Evolutionary conservation across 1,140 invertebrate species (phyloP), one percentile per base, ranked within the genome.

Genomic region (Coelopa frigida): DNA sequence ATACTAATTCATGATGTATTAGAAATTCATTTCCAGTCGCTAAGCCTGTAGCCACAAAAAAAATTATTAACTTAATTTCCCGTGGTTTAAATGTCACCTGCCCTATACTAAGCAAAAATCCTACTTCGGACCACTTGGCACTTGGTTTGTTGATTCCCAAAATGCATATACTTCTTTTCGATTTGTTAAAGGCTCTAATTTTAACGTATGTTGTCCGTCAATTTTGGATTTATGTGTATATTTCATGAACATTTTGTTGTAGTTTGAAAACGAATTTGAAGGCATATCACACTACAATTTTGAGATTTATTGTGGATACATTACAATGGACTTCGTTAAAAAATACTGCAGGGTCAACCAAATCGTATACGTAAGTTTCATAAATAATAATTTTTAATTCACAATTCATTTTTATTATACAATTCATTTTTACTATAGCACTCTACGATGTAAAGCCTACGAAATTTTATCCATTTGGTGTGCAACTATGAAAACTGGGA

Each of bases 11-110:
- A n/a, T n/a, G n/a, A n/a, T n/a, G n/a, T n/a, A n/a, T n/a, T n/a
- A n/a, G n/a, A n/a, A n/a, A n/a, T n/a, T 43, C 50, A 5, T 52
- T 45, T 43, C 50, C 50, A 15, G 43, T 49, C 7, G 20, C 43
- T 7, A 52, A 49, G 26, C 29, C 47, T 1, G 35, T 49, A 27
- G 3, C 21, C 15, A 18, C 38, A 14, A 49, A 17, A 14, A 43
- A 27, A 32, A 43, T 52, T 20, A 22, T 49, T 18, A 37, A 44
- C 22, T 12, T 52, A 4, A 42, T 50, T 17, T 17, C 15, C 21
- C 29, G 51, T 15, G 51, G 51, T 14, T 17, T 52, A 14, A 40
- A 26, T 21, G 36, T 52, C 4, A 52, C 35, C 24, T 43, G 44
- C 26, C n/a, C n/a, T 7, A 42, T 39, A 8, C 26, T 49, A 11